These are phyloP conservation scores for Clarias macrocephalus DNA, from an alignment of 2,113 vertebrate species.

Conservation along the genomic window DNA sequence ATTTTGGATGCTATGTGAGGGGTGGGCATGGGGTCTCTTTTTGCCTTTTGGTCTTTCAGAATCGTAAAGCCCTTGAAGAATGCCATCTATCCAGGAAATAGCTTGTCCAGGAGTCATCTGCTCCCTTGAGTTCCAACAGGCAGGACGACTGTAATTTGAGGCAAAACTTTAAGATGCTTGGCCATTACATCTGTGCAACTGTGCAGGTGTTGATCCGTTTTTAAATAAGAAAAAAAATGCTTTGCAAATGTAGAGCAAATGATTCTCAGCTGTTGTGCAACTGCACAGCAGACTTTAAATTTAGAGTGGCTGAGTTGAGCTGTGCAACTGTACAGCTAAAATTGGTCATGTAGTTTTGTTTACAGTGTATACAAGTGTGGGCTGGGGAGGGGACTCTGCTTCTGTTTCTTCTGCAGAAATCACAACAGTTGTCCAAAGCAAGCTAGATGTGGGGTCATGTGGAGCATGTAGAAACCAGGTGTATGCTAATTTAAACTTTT, in stretches of 20 bases:
- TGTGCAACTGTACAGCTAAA: slow-evolving; percentile 69
- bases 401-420: slow-evolving; percentile 72
- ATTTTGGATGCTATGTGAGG: slow-evolving; percentile 59
- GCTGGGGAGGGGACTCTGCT: slow-evolving; percentile 62
- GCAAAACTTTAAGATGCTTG: slow-evolving; percentile 53
- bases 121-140: slow-evolving; percentile 57
- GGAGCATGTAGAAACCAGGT: slow-evolving; percentile 70
- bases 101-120: slow-evolving; percentile 61
- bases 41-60: slow-evolving; percentile 73
- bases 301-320: slow-evolving; percentile 62
- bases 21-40: slow-evolving; percentile 60
- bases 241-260: slow-evolving; percentile 46
- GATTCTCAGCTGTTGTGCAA: slow-evolving; percentile 55
- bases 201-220: slow-evolving; percentile 62
- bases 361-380: slow-evolving; percentile 54
- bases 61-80: slow-evolving; percentile 63
- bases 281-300: slow-evolving; percentile 58
- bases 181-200: slow-evolving; percentile 70
- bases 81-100: slow-evolving; percentile 59
- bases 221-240: background rate
- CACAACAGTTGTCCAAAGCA: slow-evolving; percentile 60
- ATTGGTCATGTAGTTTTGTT: slow-evolving; percentile 58
- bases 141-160: slow-evolving; percentile 53
- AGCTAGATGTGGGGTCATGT: slow-evolving; percentile 61
- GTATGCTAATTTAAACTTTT: slow-evolving; percentile 37